These are phyloP conservation scores for Bactericera cockerelli DNA, from an alignment of 1,140 invertebrate species.

Conservation along the genomic window DNA sequence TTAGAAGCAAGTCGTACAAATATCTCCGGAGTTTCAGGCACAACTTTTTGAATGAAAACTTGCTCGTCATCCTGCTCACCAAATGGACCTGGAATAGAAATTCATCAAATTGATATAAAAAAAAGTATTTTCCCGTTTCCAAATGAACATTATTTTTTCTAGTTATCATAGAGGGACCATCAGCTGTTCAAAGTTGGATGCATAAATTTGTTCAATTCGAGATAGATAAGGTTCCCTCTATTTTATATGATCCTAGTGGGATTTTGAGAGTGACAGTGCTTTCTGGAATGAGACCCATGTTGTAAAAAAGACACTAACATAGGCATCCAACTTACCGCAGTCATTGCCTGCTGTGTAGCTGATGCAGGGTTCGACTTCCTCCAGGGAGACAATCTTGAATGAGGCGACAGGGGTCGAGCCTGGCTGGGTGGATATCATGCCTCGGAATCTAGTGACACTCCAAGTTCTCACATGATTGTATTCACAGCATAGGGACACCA, in stretches of 20 bases:
- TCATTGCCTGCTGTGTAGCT: constrained; percentile 63
- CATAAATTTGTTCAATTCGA: too few relatives aligned
- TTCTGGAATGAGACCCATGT: too few relatives aligned
- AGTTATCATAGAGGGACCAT: neutral
- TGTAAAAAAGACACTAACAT: too few relatives aligned
- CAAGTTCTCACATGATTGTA: constrained; percentile 96
- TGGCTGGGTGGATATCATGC: constrained; percentile 95
- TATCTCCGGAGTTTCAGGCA: constrained; percentile 86
- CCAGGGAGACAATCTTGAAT: constrained; percentile 87
- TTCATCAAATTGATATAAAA: too few relatives aligned
- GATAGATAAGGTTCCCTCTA: too few relatives aligned
- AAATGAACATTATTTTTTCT: neutral
- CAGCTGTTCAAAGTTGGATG: too few relatives aligned
- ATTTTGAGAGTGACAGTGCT: too few relatives aligned
- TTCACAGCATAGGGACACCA: constrained; percentile 93
- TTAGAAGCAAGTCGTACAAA: constrained; percentile 89
- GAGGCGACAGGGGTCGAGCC: constrained; percentile 90
- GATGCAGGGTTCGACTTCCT: constrained; percentile 61
- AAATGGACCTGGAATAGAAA: constrained; percentile 57
- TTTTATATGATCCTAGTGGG: too few relatives aligned
- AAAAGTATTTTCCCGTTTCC: too few relatives aligned
- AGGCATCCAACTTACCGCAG: constrained; percentile 53
- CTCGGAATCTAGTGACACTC: constrained; percentile 87
- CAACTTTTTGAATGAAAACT: constrained; percentile 94
- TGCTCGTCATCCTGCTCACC: constrained; percentile 96